Percentiles rank a stretch among this genome's conserved stretches.
phyloP scores from a whole-genome alignment of 2,888 invertebrate species.

The Osedax fenrisi region DNA sequence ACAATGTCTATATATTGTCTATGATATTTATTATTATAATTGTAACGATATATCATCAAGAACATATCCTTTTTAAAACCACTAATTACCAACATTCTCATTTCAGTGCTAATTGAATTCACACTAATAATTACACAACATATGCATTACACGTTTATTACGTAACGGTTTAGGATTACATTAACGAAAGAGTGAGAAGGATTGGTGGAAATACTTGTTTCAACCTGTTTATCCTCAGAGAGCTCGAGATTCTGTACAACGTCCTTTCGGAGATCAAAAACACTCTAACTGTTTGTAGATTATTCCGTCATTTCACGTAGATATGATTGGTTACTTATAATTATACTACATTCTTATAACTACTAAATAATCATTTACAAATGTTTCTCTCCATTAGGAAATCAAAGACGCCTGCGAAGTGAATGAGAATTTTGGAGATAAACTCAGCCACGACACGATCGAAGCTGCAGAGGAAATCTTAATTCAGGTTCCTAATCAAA shows the following conservation, averaged over 20 bases:
- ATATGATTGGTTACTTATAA: neutral
- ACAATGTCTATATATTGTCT: no score
- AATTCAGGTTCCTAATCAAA: slow-evolving; percentile 36
- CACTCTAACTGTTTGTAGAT: slow-evolving; percentile 41
- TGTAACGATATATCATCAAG: no score
- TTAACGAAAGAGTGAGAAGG: slow-evolving; percentile 47
- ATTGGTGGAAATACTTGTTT: slow-evolving; percentile 45
- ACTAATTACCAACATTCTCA: no score
- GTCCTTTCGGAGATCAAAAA: slow-evolving; percentile 45
- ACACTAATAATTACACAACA: no score
- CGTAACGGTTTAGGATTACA: slow-evolving; percentile 46
- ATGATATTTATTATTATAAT: no score
- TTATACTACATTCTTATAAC: neutral
- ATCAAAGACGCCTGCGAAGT: slow-evolving; percentile 46
- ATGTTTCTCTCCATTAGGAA: slow-evolving; percentile 36
- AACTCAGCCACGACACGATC: slow-evolving; percentile 41
- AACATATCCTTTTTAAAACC: no score
- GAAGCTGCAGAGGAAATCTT: slow-evolving; percentile 44
- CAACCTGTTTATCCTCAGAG: slow-evolving; percentile 48
- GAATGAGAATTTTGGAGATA: slow-evolving; percentile 42
- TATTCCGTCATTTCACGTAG: no score
- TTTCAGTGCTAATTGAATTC: no score
- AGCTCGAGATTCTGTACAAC: slow-evolving; percentile 45
- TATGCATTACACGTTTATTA: no score
- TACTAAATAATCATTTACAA: neutral